Evolutionary conservation across 2,797 vertebrate species (phyloP), one percentile per base, ranked within the genome.

Genomic region (Danio jaintianensis): DNA sequence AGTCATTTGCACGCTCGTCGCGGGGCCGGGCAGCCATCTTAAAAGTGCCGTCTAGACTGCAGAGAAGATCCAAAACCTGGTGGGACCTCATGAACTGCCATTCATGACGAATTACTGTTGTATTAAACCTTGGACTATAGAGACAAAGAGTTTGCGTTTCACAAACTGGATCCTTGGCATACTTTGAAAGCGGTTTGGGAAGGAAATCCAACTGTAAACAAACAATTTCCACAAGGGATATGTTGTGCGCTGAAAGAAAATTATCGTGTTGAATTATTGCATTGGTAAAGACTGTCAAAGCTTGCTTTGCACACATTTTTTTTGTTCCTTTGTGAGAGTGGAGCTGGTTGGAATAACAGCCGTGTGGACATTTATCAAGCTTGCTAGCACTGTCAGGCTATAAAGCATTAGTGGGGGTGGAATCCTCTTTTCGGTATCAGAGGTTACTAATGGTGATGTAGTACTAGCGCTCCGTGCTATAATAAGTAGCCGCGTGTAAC

Each of bases 401-500:
- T 83, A 67, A 78, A 79, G 75, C 78, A 79, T 79, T 81, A 83
- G 79, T 48, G 71, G 40, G 64, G 64, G 70, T 83, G 75, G 58
- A 78, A 78, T 84, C 69, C 75, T 78, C 69, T 70, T 52, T 78
- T 71, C 22, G 38, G 77, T 56, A 63, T 73, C 69, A 67, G 69
- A 81, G 82, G 79, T 79, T 81, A 83, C 81, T 81, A 85, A 85
- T 83, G 82, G 75, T 78, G 79, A 81, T 85, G 71, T 82, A 79
- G 68, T 71, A 83, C 66, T 79, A 73, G 58, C 42, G 52, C 62
- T 59, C 42, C 38, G 62, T 82, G 55, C 71, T 72, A 55, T 72
- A 79, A 81, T 85, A 82, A 79, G 71, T 40, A 75, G 47, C 64
- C 59, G 74, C 45, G 43, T 81, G 48, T 52, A 76, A 62, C 22